Base-by-base conservation (phyloP, 2,113 vertebrate genomes). In the Columbina picui region DNA sequence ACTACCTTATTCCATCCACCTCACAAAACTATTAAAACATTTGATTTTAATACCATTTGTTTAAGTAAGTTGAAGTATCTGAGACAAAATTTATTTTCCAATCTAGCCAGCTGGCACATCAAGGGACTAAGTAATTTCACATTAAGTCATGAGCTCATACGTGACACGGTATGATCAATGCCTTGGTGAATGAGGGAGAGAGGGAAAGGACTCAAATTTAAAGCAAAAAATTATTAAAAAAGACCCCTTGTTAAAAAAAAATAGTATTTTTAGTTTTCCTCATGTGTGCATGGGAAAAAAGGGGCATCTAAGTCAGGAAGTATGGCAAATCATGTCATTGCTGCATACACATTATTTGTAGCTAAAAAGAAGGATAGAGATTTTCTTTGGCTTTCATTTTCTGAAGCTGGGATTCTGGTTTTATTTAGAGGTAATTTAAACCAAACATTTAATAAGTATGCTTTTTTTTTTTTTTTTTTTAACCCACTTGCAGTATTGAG, bases 371-470 rank as follows among this genome's bases (percentile, higher is more conserved):
- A 76, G 19, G 6, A 41, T 30, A 49, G 5, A 39, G 21, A 59
- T 25, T 52, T 76, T 77, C 11, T 41, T 12, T 88, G 18, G 4
- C 11, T 75, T 83, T 80, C 8, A 26, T 74, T 75, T 94, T 12
- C 19, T 76, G 21, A 20, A 2, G 0, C 21, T 56, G 5, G 10
- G 52, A 60, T 74, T 86, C 12, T 4, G 82, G 6, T 47, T 94
- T 75, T 79, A 45, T 82, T 59, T 92, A 14, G 16, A 63, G 6
- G n/a, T 50, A 94, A 45, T n/a, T 63, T 74, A 82, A 74, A 67
- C 1, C 0, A 41, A 85, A 49, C 1, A 0, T 83, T 83, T 67
- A 18, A 50, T 71, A 73, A 85, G 2, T 1, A 29, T 68, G 7
- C 19, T 78, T 30, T 55, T 67, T 56, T 41, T 41, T 36, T n/a